A percentile compares a stretch with the other conserved stretches of the same genome.
Conservation (phyloP, 2,888 invertebrate genomes). For the Syrphus vitripennis region DNA sequence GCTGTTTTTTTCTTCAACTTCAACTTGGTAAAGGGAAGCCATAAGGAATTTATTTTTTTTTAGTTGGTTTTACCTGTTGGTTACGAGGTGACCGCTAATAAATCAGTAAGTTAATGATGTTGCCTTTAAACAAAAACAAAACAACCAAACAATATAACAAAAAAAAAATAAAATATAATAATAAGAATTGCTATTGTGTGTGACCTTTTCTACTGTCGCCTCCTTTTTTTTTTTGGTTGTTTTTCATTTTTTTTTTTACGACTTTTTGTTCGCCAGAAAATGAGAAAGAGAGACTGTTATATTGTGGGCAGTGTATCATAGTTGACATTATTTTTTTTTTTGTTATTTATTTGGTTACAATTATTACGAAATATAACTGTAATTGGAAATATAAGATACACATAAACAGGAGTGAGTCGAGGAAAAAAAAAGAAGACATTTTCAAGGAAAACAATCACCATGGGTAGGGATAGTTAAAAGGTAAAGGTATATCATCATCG, state of each 20-base stretch:
- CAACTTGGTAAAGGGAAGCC: constrained; percentile 58
- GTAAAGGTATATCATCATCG: background rate
- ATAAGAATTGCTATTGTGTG: constrained; percentile 73
- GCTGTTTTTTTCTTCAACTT: constrained; percentile 36
- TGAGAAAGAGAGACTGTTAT: constrained; percentile 56
- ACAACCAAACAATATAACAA: too few relatives aligned
- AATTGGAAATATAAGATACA: constrained; percentile 53
- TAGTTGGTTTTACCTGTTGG: constrained; percentile 68
- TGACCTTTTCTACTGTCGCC: constrained; percentile 68
- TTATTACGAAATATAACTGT: constrained; percentile 70
- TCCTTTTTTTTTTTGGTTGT: constrained; percentile 39
- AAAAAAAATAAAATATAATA: constrained; percentile 29
- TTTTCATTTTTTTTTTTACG: constrained; percentile 19
- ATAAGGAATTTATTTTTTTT: constrained; percentile 60
- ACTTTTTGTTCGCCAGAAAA: background rate
- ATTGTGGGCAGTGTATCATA: constrained; percentile 67
- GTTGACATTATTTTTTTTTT: constrained; percentile 46
- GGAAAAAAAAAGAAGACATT: background rate
- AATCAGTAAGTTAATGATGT: constrained; percentile 82
- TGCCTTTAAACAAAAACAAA: constrained; percentile 74
- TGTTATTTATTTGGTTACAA: constrained; percentile 67
- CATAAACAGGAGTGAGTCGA: background rate
- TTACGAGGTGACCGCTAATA: constrained; percentile 79
- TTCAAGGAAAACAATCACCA: constrained; percentile 38
- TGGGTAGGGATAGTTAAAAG: background rate